A percentile compares a stretch with the other conserved stretches of the same genome.
Conservation (phyloP, 2,888 invertebrate genomes). For the Hanleya hanleyi region DNA sequence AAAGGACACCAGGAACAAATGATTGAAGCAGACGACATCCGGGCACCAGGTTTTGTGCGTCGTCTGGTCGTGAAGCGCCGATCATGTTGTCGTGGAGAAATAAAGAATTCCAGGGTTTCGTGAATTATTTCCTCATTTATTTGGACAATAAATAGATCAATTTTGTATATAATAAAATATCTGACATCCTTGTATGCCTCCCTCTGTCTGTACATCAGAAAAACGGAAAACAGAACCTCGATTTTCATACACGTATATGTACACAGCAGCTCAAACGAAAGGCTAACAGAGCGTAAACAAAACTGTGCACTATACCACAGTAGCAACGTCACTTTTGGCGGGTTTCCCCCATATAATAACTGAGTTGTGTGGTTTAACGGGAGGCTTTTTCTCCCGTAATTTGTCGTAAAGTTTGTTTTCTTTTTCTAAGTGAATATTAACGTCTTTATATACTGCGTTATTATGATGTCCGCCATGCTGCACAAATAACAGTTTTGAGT, state of each 20-base stretch:
- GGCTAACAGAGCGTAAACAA: not conserved
- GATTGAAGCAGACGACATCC: not conserved
- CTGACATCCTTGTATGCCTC: not conserved
- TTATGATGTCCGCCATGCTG: conserved; percentile 5
- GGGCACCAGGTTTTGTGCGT: too few species aligned
- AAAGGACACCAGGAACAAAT: not conserved
- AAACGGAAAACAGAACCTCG: not conserved
- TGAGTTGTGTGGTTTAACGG: conserved; percentile 1
- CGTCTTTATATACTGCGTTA: conserved; percentile 27
- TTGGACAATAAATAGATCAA: conserved; percentile 7
- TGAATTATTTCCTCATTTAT: not conserved
- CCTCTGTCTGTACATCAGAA: not conserved
- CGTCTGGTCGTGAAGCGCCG: too few species aligned
- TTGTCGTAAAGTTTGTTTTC: conserved; percentile 53
- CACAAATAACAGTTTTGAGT: conserved; percentile 24
- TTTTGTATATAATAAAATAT: conserved; percentile 8
- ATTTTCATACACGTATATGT: not conserved
- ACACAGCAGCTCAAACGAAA: not conserved
- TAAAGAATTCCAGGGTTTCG: too few species aligned
- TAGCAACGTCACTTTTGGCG: not conserved
- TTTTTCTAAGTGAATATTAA: conserved; percentile 47
- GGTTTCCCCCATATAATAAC: not conserved
- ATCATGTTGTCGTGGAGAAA: too few species aligned
- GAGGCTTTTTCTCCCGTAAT: not conserved
- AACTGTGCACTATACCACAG: not conserved